Percentiles rank a stretch among this genome's conserved stretches.
phyloP scores from a whole-genome alignment of 2,888 invertebrate genomes.

The Cheilosia vernalis region DNA sequence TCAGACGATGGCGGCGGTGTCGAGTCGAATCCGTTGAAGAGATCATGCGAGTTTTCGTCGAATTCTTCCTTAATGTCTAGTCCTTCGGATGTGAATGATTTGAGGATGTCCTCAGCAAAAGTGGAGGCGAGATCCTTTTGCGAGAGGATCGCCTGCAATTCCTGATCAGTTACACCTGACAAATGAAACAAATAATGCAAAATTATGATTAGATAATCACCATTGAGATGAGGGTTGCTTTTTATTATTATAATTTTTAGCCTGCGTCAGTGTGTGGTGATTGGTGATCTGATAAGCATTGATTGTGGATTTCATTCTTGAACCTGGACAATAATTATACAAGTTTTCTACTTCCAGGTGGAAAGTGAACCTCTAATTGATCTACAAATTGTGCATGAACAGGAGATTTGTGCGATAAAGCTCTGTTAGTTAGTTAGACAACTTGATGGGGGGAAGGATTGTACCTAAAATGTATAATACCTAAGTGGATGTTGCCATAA shows the following conservation, averaged over 20 bases:
- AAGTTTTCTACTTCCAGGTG: slow-evolving; percentile 33
- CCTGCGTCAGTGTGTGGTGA: not conserved
- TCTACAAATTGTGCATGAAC: slow-evolving; percentile 54
- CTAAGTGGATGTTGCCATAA: too few species aligned
- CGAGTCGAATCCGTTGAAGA: slow-evolving; percentile 72
- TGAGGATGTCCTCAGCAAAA: slow-evolving; percentile 93
- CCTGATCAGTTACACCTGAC: slow-evolving; percentile 87
- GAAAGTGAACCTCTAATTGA: slow-evolving; percentile 47
- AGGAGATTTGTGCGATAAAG: slow-evolving; percentile 12
- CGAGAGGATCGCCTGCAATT: slow-evolving; percentile 89
- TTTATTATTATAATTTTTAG: not conserved
- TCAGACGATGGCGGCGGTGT: slow-evolving; percentile 69
- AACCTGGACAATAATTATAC: slow-evolving; percentile 29
- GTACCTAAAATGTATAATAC: not conserved
- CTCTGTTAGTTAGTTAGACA: not conserved
- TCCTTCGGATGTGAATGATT: slow-evolving; percentile 91
- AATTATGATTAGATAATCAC: slow-evolving; percentile 60
- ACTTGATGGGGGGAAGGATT: slow-evolving; percentile 21
- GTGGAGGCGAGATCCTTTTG: slow-evolving; percentile 90
- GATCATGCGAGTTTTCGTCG: slow-evolving; percentile 76
- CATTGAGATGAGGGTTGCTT: slow-evolving; percentile 4
- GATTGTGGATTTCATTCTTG: slow-evolving; percentile 64
- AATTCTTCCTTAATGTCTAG: slow-evolving; percentile 84
- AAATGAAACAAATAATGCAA: slow-evolving; percentile 64
- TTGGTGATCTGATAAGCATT: slow-evolving; percentile 33